These are phyloP conservation scores for Chironomus riparius DNA, from an alignment of 2,888 invertebrate species.

Conservation along the genomic window DNA sequence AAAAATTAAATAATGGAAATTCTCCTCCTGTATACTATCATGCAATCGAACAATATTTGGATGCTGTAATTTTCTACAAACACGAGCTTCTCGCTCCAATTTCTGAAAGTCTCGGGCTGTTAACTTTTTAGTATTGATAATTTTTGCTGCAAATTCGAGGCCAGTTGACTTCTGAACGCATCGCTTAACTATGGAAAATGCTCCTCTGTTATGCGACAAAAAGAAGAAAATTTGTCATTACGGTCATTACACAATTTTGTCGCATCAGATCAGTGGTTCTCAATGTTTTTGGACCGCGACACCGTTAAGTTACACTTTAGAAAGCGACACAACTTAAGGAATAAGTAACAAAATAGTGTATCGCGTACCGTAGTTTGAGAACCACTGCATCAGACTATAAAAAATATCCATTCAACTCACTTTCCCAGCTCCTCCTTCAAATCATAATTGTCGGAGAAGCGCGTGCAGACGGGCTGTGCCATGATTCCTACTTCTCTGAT, in stretches of 20 bases:
- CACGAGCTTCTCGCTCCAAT: slow-evolving; percentile 89
- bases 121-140: slow-evolving; percentile 95
- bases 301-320: no score
- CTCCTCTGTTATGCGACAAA: slow-evolving; percentile 53
- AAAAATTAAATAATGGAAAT: slow-evolving; percentile 93
- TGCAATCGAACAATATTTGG: slow-evolving; percentile 96
- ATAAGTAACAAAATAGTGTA: no score
- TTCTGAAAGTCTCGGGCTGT: slow-evolving; percentile 96
- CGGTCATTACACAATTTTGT: no score
- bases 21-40: slow-evolving; percentile 97
- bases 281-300: no score
- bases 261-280: no score
- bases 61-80: slow-evolving; percentile 94
- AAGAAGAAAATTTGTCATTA: background rate
- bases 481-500: background rate
- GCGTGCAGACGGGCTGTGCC: slow-evolving; percentile 51
- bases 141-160: slow-evolving; percentile 95
- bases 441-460: slow-evolving; percentile 95
- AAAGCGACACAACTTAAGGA: no score
- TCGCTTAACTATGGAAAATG: slow-evolving; percentile 92
- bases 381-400: no score
- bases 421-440: slow-evolving; percentile 74
- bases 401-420: slow-evolving; percentile 68
- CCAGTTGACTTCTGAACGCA: slow-evolving; percentile 92
- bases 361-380: no score